Evolutionary conservation across 1,140 invertebrate species (phyloP).

Genomic region (Kradibia gibbosae): DNA sequence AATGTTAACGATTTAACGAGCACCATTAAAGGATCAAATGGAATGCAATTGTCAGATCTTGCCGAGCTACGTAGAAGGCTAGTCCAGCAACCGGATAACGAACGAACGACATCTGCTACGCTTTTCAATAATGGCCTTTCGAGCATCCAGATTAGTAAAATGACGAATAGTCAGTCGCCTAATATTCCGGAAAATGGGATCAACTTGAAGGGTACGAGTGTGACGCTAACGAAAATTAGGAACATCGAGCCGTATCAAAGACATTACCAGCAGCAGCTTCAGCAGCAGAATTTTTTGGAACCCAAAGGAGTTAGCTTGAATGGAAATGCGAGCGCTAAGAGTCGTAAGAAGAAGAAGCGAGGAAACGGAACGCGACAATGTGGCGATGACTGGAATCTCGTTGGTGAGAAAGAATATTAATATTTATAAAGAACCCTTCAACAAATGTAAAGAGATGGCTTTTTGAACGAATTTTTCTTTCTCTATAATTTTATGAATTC

Average conservation of each 20-base stretch:
- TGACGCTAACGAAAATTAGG: conserved; percentile 69
- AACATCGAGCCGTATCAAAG: conserved; percentile 40
- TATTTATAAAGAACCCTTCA: conserved; percentile 47
- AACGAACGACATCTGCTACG: conserved; percentile 42
- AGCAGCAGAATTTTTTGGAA: conserved; percentile 39
- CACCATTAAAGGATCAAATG: conserved; percentile 56
- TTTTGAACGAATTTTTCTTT: conserved; percentile 32
- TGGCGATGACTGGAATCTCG: conserved; percentile 74
- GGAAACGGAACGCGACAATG: conserved; percentile 63
- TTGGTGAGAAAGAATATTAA: conserved; percentile 72
- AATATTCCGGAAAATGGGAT: conserved; percentile 69
- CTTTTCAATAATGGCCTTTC: conserved; percentile 65
- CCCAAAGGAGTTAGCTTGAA: conserved; percentile 54
- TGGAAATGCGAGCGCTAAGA: conserved; percentile 61
- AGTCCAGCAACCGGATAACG: conserved; percentile 40
- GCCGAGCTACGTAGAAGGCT: conserved; percentile 63
- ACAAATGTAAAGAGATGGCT: conserved; percentile 31
- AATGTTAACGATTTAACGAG: conserved; percentile 37
- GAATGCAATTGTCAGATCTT: conserved; percentile 60
- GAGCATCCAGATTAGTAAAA: conserved; percentile 70
- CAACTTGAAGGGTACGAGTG: conserved; percentile 69
- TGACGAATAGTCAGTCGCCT: conserved; percentile 66
- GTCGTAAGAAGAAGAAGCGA: conserved; percentile 73
- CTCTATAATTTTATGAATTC: too few relatives aligned
- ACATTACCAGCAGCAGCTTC: conserved; percentile 20